Evolutionary conservation across 1,140 invertebrate species (phyloP).

Genomic region (Drosophila kanapiae): DNA sequence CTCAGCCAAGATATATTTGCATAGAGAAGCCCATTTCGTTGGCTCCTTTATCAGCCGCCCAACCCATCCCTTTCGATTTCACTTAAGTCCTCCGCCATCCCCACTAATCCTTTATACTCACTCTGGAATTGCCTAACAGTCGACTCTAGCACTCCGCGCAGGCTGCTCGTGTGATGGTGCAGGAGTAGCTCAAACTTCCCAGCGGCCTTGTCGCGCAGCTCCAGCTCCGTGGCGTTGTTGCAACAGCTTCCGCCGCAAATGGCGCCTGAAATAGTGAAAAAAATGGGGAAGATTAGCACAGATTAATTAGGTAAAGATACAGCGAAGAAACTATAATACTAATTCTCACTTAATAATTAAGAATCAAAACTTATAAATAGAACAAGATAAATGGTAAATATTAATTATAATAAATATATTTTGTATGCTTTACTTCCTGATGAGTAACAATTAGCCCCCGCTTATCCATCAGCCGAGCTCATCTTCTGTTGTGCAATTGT

Average conservation of each 20-base stretch:
- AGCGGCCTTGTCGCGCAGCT: slow-evolving; percentile 75
- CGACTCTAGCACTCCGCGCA: slow-evolving; percentile 78
- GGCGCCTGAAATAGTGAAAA: slow-evolving; percentile 54
- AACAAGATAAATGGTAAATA: background rate
- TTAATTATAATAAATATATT: background rate
- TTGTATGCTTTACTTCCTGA: background rate
- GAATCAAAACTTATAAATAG: background rate
- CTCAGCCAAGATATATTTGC: slow-evolving; percentile 52
- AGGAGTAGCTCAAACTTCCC: slow-evolving; percentile 74
- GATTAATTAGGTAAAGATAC: slow-evolving; percentile 6
- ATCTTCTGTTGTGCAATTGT: slow-evolving; percentile 33
- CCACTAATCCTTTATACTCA: slow-evolving; percentile 58
- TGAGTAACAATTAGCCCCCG: background rate
- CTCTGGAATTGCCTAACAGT: slow-evolving; percentile 79
- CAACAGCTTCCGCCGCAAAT: slow-evolving; percentile 81
- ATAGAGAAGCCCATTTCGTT: slow-evolving; percentile 62
- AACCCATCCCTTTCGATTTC: slow-evolving; percentile 22
- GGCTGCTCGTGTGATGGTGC: slow-evolving; percentile 81
- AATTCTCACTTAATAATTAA: background rate
- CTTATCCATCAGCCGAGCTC: slow-evolving; percentile 7
- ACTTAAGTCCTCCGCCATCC: slow-evolving; percentile 2
- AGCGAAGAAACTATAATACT: background rate
- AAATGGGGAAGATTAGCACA: background rate
- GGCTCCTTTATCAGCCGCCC: background rate
- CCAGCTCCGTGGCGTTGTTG: slow-evolving; percentile 75